Percentiles rank a stretch among this genome's conserved stretches.
phyloP scores from a whole-genome alignment of 2,113 vertebrate genomes.

The Taxidea taxus region DNA sequence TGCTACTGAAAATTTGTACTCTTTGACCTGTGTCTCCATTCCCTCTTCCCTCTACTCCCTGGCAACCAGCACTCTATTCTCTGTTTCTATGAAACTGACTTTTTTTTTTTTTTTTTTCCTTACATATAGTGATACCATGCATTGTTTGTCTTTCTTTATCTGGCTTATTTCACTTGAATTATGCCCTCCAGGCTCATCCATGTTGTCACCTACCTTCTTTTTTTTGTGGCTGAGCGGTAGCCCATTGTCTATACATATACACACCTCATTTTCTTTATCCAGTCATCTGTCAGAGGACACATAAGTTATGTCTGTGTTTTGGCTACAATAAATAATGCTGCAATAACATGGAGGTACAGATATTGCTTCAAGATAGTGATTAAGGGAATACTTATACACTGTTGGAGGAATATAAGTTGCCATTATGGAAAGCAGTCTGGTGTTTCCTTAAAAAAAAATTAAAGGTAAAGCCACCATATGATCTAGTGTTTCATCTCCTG shows the following conservation, averaged over 20 bases:
- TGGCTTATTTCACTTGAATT: not conserved
- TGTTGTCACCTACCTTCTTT: not conserved
- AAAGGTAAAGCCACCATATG: not conserved
- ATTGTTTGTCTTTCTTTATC: not conserved
- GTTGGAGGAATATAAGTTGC: not conserved
- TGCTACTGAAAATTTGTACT: not conserved
- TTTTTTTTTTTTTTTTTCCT: not conserved
- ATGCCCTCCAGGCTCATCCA: not conserved
- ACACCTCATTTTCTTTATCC: not conserved
- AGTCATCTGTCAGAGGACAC: not conserved
- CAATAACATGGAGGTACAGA: not conserved
- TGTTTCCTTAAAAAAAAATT: not conserved
- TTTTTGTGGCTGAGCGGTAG: not conserved
- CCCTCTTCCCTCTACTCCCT: not conserved
- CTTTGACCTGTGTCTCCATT: not conserved
- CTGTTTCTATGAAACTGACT: not conserved
- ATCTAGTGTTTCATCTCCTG: not conserved
- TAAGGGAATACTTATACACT: not conserved
- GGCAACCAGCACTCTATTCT: not conserved
- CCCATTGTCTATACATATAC: too few relatives aligned
- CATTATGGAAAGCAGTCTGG: not conserved
- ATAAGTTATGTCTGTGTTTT: not conserved
- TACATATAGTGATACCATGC: not conserved
- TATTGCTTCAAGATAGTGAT: not conserved
- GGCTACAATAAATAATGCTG: not conserved